A percentile compares a stretch with the other conserved stretches of the same genome.
Conservation (phyloP, 2,888 invertebrate genomes). For the Andrena camellia region DNA sequence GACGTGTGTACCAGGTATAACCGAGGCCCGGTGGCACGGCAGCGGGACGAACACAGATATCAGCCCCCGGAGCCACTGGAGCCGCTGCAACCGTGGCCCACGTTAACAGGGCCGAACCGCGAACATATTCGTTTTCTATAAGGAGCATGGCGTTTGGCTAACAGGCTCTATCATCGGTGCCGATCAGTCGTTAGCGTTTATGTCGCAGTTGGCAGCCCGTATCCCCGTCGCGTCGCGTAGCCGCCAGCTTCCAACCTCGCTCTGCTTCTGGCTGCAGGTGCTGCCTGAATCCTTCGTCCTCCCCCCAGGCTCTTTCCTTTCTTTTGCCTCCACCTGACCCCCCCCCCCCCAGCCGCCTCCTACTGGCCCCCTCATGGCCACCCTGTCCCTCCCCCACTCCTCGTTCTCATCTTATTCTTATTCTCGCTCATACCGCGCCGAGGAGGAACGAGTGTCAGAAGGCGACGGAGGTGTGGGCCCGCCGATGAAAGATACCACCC, state of each 20-base stretch:
- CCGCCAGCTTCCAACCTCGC: conserved; percentile 55
- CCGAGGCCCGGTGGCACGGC: conserved; percentile 38
- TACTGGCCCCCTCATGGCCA: not conserved
- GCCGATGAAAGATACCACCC: conserved; percentile 79
- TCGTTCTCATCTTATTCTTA: conserved; percentile 38
- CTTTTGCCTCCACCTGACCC: not conserved
- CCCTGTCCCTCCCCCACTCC: not conserved
- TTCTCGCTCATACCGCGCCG: conserved; percentile 31
- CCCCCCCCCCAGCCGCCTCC: not conserved
- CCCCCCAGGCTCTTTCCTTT: conserved; percentile 21
- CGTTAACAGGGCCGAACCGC: conserved; percentile 70
- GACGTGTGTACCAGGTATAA: conserved; percentile 62
- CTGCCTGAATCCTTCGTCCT: conserved; percentile 23
- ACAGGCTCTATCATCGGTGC: conserved; percentile 76
- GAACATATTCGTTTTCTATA: conserved; percentile 79
- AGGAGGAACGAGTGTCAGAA: conserved; percentile 73
- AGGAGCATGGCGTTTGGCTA: conserved; percentile 78
- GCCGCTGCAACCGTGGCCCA: conserved; percentile 22
- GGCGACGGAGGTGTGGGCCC: conserved; percentile 75
- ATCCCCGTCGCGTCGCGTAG: conserved; percentile 21
- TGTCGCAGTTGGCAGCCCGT: conserved; percentile 72
- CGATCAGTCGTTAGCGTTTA: conserved; percentile 80
- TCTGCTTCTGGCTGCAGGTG: conserved; percentile 56
- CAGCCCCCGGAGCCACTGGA: conserved; percentile 46
- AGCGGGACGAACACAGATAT: conserved; percentile 71